Evolutionary conservation across 2,888 invertebrate genomes (phyloP).

Genomic region (Lasioglossum leucozonium): DNA sequence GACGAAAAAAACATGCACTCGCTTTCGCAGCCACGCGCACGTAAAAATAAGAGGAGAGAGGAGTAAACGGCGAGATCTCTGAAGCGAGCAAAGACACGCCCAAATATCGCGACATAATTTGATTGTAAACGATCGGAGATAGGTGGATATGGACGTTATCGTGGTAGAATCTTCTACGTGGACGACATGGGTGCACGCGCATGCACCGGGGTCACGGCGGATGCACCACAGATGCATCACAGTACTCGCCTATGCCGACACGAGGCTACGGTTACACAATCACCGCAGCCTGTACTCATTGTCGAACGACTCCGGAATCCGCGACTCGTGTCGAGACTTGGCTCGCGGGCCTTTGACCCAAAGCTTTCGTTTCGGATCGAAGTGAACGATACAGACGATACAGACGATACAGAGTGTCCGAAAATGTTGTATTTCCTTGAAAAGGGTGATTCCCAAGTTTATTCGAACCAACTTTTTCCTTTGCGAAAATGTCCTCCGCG

Average conservation of each 20-base stretch:
- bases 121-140: conserved; percentile 36
- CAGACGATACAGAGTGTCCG: too few relatives aligned
- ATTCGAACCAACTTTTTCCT: too few relatives aligned
- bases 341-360: background rate
- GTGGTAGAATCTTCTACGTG: conserved; percentile 38
- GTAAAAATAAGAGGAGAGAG: background rate
- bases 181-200: conserved; percentile 56
- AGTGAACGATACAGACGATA: background rate
- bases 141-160: conserved; percentile 41
- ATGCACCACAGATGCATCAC: conserved; percentile 70
- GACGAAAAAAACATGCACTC: conserved; percentile 15
- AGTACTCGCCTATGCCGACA: conserved; percentile 40
- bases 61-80: background rate
- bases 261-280: conserved; percentile 53
- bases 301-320: conserved; percentile 47
- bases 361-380: background rate
- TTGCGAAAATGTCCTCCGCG: too few relatives aligned
- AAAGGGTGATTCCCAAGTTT: too few relatives aligned
- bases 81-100: background rate
- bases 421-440: too few relatives aligned
- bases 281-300: conserved; percentile 26
- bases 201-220: conserved; percentile 76
- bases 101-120: conserved; percentile 5
- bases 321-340: conserved; percentile 23
- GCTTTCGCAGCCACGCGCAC: conserved; percentile 24